phyloP scores from a whole-genome alignment of 2,797 vertebrate genomes.

The Xerus rutilus region DNA sequence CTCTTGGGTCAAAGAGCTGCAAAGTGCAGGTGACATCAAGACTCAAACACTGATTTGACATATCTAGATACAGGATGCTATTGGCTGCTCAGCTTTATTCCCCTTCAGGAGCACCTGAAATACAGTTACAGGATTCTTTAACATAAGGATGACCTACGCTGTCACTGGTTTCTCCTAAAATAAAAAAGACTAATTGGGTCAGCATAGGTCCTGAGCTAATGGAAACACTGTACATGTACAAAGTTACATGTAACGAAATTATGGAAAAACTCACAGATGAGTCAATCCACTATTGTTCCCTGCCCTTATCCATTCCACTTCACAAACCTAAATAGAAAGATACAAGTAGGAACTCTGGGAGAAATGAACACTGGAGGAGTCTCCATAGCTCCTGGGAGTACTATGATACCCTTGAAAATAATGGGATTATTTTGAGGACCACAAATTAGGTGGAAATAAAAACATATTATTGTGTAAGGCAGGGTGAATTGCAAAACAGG shows the following conservation, averaged over 20 bases:
- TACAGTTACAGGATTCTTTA: slow-evolving; percentile 11
- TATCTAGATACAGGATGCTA: neutral
- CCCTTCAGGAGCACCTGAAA: slow-evolving; percentile 18
- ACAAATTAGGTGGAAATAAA: slow-evolving; percentile 4
- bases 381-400: neutral
- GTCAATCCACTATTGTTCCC: neutral
- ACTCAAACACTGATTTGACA: slow-evolving; percentile 68
- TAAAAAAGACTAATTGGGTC: slow-evolving; percentile 35
- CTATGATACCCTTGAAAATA: neutral
- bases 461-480: neutral
- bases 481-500: neutral
- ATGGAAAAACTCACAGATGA: neutral
- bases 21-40: slow-evolving; percentile 75
- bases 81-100: slow-evolving; percentile 25
- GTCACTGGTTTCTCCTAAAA: neutral
- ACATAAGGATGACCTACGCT: neutral
- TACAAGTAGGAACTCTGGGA: neutral
- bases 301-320: neutral
- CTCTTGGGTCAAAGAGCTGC: slow-evolving; percentile 59
- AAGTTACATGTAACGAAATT: neutral
- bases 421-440: neutral
- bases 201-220: neutral
- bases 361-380: slow-evolving; percentile 58
- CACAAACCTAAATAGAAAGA: neutral
- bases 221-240: neutral